Base-by-base conservation (phyloP, 2,113 vertebrate genomes). In the Zingel zingel region DNA sequence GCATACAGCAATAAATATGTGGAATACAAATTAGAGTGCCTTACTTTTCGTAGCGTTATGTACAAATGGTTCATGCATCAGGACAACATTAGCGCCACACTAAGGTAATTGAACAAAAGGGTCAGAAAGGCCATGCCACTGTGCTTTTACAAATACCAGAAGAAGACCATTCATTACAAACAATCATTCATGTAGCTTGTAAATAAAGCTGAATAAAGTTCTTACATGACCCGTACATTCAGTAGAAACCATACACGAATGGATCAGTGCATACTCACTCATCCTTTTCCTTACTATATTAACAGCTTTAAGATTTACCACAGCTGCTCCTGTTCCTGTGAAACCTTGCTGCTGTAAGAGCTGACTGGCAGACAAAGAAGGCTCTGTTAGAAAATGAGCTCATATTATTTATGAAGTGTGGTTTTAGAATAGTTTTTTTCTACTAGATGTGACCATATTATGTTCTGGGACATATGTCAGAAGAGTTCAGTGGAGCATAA, bases 271-370 rank as follows among this genome's bases (percentile, higher is more conserved):
- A 72, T 18, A 78, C 30, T 19, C 67, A 21, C 62, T 66, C 39
- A 61, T 65, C 51, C 65, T 78, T 50, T 71, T 78, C 21, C 23
- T 75, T 16, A 8, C 68, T 51, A 10, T 39, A 21, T 70, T 39
- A 74, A 74, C 11, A 74, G 58, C 50, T 27, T 15, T 71, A 39
- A 3, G 18, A 21, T 48, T 57, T 59, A 57, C 69, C 69, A 58
- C 86, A 76, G 77, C 67, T 30, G 79, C 56, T 61, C 11, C 15
- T 61, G 89, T 81, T 85, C 67, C 61, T 81, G 76, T 73, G 79
- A 88, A 90, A 78, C 77, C 7, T 13, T 10, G 30, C 3, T 76
- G 19, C n/a, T 57, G 25, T 65, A 64, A 86, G 85, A 27, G 30
- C 30, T 33, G 30, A 43, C 21, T 54, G 43, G 39, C 61, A 58